Evolutionary conservation across 2,888 invertebrate species (phyloP).

Genomic region (Melanchra persicariae): DNA sequence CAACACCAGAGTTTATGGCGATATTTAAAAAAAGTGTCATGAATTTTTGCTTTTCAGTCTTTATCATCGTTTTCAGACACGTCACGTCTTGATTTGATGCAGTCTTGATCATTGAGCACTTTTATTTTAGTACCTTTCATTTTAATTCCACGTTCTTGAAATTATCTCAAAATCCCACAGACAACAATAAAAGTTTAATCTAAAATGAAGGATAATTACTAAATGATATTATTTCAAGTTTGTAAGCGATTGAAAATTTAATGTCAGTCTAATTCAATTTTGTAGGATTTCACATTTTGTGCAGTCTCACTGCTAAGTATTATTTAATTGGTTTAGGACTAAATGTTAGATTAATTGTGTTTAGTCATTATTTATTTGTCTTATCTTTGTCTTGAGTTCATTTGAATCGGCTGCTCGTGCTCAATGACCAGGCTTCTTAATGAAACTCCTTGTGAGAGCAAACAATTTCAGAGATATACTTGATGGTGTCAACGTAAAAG

Average conservation of each 20-base stretch:
- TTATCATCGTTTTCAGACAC: too few relatives aligned
- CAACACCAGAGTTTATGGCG: too few relatives aligned
- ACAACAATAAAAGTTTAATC: constrained; percentile 29
- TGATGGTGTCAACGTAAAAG: too few relatives aligned
- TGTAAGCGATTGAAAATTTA: constrained; percentile 36
- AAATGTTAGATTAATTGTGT: constrained; percentile 13
- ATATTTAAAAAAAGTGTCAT: too few relatives aligned
- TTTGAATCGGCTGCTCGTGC: neutral
- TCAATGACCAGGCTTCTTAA: neutral
- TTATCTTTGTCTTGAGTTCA: neutral
- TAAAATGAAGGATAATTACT: constrained; percentile 14
- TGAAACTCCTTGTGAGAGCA: neutral
- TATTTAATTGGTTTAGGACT: constrained; percentile 47
- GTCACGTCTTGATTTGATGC: neutral
- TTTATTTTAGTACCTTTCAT: neutral
- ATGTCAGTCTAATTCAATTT: constrained; percentile 38
- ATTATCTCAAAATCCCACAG: neutral
- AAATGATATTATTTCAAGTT: constrained; percentile 39
- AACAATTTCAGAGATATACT: too few relatives aligned
- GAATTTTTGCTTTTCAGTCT: too few relatives aligned
- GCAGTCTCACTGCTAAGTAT: constrained; percentile 35
- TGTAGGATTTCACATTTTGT: constrained; percentile 24
- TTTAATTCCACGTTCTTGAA: neutral
- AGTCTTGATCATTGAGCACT: neutral
- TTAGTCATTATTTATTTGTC: constrained; percentile 21